Base-by-base conservation (phyloP, 1,140 invertebrate species). In the Tetramorium alpestre region DNA sequence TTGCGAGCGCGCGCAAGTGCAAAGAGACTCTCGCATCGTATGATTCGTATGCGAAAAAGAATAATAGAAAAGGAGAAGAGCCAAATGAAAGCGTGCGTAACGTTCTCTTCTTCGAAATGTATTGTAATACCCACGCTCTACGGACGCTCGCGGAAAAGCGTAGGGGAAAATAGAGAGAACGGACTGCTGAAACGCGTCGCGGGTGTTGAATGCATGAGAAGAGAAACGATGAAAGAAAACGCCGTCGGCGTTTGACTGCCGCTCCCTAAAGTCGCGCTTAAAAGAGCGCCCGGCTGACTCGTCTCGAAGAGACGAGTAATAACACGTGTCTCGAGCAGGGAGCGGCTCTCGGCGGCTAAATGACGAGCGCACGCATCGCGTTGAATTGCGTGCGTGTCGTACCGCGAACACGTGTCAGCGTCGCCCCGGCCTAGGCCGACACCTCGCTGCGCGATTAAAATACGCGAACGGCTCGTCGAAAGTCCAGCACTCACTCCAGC, bases 51-150 rank as follows among this genome's bases (percentile, higher is more conserved):
- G 41, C 49, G 60, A 69, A 2, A 38, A 13, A 75, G 38, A 69
- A 44, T 38, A 25, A 25, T 8, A 1, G 18, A 54, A 54, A 49
- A 8, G 41, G 4, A 28, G 44, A 62, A n/a, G 47, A n/a, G 49
- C 51, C 22, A 87, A 47, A 60, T 44, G n/a, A 41, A 33, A 65
- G 33, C 38, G 84, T 44, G 33, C 41, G 67, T 60, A 62, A 72
- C 58, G 67, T 60, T 49, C 90, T 88, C 86, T 89, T 89, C 84
- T 93, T 86, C 86, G 65, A 84, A 56, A 77, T 89, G 89, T 22
- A 22, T 22, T 22, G 22, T 84, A 82, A 88, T 85, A 88, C 77
- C 76, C 86, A 49, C 44, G 65, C 58, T 56, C 75, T 22, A 87
- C 76, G 72, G 86, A 89, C 87, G 28, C 44, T 77, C 33, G 44